phyloP scores from a whole-genome alignment of 2,113 vertebrate genomes.

The Cryptotis parvus region DNA sequence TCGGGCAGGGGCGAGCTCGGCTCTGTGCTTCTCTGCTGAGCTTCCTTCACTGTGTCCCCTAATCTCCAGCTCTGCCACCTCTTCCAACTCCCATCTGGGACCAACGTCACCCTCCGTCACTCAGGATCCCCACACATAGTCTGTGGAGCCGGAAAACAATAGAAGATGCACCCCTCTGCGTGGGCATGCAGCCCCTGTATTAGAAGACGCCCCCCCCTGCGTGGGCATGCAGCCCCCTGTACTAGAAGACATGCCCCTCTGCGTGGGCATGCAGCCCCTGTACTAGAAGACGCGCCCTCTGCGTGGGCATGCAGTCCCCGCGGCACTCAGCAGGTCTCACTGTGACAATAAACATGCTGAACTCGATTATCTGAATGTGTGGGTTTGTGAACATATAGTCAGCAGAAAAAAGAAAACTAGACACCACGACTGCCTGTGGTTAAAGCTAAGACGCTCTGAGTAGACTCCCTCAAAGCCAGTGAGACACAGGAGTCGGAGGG shows the following conservation, averaged over 20 bases:
- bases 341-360: conserved; percentile 45
- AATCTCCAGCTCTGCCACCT: conserved; percentile 71
- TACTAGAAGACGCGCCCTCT: no score
- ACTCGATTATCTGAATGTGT: background rate
- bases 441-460: background rate
- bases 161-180: background rate
- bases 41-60: background rate
- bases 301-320: background rate
- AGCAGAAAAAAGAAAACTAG: background rate
- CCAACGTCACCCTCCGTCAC: conserved; percentile 52
- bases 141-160: conserved; percentile 40
- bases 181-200: background rate
- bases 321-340: background rate
- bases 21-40: background rate
- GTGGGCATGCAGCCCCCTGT: no score
- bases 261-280: background rate
- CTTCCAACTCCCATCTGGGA: conserved; percentile 63
- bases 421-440: background rate
- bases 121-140: background rate
- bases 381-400: background rate
- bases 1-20: background rate
- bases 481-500: background rate
- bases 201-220: no score
- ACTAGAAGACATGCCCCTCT: no score
- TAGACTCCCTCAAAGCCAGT: background rate